A percentile compares a stretch with the other conserved stretches of the same genome.
Evolutionary conservation across 30 jellyfish, hydroid and myxozoan species (phyloP).

Genomic region (Turritopsis dohrnii): DNA sequence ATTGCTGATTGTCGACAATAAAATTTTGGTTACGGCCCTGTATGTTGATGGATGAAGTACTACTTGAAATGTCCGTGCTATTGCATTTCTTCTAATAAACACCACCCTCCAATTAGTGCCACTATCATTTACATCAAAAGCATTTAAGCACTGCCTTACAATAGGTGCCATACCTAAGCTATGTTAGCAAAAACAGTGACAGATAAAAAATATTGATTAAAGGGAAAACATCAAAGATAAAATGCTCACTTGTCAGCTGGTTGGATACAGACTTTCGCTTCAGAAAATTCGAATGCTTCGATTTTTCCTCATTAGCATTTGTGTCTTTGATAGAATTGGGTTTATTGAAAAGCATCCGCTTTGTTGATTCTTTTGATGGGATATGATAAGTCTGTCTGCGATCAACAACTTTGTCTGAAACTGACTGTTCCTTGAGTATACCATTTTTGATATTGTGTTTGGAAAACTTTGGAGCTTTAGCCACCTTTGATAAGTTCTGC

Average conservation of each 20-base stretch:
- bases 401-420: not conserved
- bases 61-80: no score
- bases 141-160: no score
- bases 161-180: no score
- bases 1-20: no score
- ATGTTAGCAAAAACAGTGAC: no score
- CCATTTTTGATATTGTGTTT: not conserved
- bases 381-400: conserved; percentile 19
- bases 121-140: no score
- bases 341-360: conserved; percentile 14
- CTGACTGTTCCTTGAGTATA: conserved; percentile 7
- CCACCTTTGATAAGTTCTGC: not conserved
- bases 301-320: not conserved
- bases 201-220: no score
- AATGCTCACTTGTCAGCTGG: conserved; percentile 16
- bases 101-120: no score
- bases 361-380: not conserved
- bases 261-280: conserved; percentile 18
- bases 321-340: not conserved
- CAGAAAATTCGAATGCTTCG: conserved; percentile 14
- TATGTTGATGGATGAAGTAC: no score
- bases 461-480: not conserved
- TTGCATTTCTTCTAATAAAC: no score
- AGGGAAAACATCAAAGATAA: no score
- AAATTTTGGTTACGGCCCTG: no score